Conservation (phyloP, 1,140 invertebrate species). For the Drosophila micromelanica region DNA sequence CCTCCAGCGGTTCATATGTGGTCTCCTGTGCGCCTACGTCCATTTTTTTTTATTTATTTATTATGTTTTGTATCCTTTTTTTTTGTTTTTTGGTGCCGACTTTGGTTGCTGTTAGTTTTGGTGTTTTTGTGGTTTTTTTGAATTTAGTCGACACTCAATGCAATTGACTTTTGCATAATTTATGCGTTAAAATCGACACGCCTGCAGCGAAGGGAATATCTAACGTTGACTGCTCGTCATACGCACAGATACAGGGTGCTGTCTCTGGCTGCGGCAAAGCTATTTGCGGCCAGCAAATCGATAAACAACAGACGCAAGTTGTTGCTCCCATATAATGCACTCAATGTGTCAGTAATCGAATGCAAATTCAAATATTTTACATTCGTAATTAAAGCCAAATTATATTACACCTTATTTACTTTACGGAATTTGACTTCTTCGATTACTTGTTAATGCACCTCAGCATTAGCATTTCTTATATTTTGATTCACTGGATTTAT, state of each 20-base stretch:
- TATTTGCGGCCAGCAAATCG: constrained; percentile 53
- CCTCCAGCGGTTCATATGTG: constrained; percentile 80
- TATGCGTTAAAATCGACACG: constrained; percentile 30
- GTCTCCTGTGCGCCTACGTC: constrained; percentile 74
- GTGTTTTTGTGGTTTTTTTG: constrained; percentile 3
- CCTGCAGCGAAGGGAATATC: constrained; percentile 22
- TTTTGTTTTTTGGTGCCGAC: background rate
- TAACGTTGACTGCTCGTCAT: constrained; percentile 17
- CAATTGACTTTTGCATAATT: constrained; percentile 56
- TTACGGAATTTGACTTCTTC: too few species aligned
- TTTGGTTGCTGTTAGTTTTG: background rate
- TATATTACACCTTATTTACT: background rate
- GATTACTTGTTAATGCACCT: constrained; percentile 1
- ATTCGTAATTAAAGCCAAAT: background rate
- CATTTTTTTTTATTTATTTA: constrained; percentile 29
- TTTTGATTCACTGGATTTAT: background rate
- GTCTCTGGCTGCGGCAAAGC: constrained; percentile 6
- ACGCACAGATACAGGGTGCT: constrained; percentile 52
- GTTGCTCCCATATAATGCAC: constrained; percentile 24
- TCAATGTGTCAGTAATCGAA: constrained; percentile 10
- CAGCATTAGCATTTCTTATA: background rate
- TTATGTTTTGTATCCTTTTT: background rate
- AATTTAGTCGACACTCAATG: constrained; percentile 15
- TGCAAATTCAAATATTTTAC: background rate
- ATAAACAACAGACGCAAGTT: constrained; percentile 66